Evolutionary conservation across 2,113 vertebrate species (phyloP).

Genomic region (Megaceryle torquata): DNA sequence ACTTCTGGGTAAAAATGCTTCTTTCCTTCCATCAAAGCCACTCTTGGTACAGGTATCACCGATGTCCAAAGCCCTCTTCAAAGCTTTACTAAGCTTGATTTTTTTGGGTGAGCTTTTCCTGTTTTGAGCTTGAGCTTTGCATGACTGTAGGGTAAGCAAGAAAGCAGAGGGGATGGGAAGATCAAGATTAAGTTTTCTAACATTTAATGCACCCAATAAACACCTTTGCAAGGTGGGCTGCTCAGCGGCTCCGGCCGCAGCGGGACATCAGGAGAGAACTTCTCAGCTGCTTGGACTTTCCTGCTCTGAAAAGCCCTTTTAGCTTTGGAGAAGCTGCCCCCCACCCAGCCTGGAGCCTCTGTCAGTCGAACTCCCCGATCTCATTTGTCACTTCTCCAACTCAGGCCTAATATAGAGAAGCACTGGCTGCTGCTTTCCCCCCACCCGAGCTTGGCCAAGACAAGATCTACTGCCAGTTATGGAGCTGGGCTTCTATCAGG

Average conservation of each 20-base stretch:
- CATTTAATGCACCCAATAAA: not conserved
- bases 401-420: conserved; percentile 50
- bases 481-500: conserved; percentile 44
- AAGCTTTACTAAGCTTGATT: not conserved
- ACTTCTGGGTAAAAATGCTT: not conserved
- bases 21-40: not conserved
- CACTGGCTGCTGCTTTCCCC: not conserved
- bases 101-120: conserved; percentile 29
- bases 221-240: not conserved
- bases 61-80: not conserved
- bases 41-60: not conserved
- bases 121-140: conserved; percentile 27
- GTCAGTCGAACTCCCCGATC: not conserved
- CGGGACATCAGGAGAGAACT: not conserved
- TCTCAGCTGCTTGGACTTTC: not conserved
- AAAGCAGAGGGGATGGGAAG: not conserved
- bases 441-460: not conserved
- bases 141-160: not conserved
- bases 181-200: not conserved
- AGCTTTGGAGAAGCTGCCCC: not conserved
- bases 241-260: not conserved
- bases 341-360: not conserved
- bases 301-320: too few species aligned
- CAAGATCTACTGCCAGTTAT: conserved; percentile 27
- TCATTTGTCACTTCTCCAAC: conserved; percentile 41